Base-by-base conservation (phyloP, 2,888 invertebrate species). In the Tetropium fuscum region DNA sequence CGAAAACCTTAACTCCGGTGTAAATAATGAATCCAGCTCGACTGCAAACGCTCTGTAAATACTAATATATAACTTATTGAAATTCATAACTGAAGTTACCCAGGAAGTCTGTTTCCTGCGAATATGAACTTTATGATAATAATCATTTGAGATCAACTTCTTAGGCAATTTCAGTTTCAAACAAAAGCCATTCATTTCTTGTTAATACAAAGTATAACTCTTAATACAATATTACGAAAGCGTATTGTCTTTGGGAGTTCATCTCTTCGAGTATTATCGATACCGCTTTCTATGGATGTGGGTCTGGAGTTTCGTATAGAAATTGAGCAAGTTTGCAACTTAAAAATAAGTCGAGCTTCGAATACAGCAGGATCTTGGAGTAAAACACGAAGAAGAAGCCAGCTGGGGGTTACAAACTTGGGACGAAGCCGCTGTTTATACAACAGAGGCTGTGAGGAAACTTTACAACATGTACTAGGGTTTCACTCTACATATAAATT, bases 61-160 rank as follows among this genome's bases (percentile, higher is more conserved):
- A 78, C 74, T 74, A 75, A 77, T 78, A 77, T 78, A 77, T 78
- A 75, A 74, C 76, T 77, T 78, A 77, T 76, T 77, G 77, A 77
- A 78, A 78, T 78, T 78, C 78, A 78, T 75, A 77, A 74, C 74
- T 69, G 70, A 71, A 74, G 73, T 76, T 76, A 69, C 63, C 53
- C 55, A 62, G 67, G 53, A 59, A 63, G 61, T 63, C 51, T 44
- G 58, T 62, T 67, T 63, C 65, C 55, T 47, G 63, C 71, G 71
- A 74, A 74, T 74, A 69, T 71, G 70, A 72, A 71, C 75, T 74
- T 74, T 75, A 75, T 68, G 70, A 66, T 62, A 55, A 68, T 74
- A 74, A 75, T 73, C 74, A 69, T 66, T 69, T 68, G 69, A 71
- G 73, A 75, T 74, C 71, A 61, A 55, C 69, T 72, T 71, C 72